Evolutionary conservation across 2,888 invertebrate genomes (phyloP), one percentile per base, ranked within the genome.

Genomic region (Hypomecis punctinalis): DNA sequence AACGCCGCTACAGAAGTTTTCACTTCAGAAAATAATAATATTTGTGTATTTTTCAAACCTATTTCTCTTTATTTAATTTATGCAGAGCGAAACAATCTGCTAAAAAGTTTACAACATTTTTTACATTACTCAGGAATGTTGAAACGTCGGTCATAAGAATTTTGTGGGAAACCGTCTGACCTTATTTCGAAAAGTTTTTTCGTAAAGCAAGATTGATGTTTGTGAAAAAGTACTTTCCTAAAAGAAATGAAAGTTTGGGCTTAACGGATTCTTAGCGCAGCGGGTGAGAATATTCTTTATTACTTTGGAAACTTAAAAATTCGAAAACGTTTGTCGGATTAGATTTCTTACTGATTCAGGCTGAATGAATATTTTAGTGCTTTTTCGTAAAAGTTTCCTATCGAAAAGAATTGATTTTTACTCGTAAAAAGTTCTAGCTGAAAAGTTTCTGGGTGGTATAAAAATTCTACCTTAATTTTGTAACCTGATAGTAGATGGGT

Each of bases 181-280:
- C 90, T 83, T 82, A 79, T 87, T 89, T 81, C 78, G 68, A 75
- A 85, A 88, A 88, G 76, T 89, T 65, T 43, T 89, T 82, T 80
- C 75, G 78, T 82, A 81, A 81, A 83, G 78, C 78, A 88, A 90
- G 90, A 90, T 90, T 89, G 86, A 90, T 90, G 89, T 84, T 89
- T 79, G 74, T 72, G 85, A 84, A 88, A 82, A 80, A 73, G 72
- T 75, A 75, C 77, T 81, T 77, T 71, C 66, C 23, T 53, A 51
- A 71, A 75, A 72, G 73, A 73, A 76, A 75, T 77, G 74, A 72
- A 75, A 70, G 71, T 73, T 72, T 64, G 42, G 39, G 57, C 47
- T 64, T 58, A 61, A 53, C 53, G 53, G 68, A 71, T 64, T 58
- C 61, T 66, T 58, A 66, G 47, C 51, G 61, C 64, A 46, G 59